Base-by-base conservation (phyloP, 1,140 invertebrate species). In the Macrosteles quadrilineatus region DNA sequence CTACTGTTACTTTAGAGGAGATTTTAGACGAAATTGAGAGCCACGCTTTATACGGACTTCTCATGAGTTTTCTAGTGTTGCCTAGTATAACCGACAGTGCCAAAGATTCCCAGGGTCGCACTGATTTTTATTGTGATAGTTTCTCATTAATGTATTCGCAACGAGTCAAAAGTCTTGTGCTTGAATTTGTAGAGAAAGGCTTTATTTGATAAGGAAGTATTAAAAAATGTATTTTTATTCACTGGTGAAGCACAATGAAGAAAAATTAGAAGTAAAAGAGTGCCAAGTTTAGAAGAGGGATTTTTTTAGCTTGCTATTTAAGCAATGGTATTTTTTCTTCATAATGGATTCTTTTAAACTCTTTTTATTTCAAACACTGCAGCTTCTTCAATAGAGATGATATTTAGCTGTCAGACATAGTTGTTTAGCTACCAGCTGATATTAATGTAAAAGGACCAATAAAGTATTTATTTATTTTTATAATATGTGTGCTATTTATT, bases 21-120 rank as follows among this genome's bases (percentile, higher is more conserved):
- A 65, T 72, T 6, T 23, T 57, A 31, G 64, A 72, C n/a, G 64
- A 73, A 25, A 70, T 75, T 2, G 72, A 72, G 40, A 55, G 31
- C 0, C 53, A 67, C 21, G 73, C 73, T 2, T 67, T 75, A 3
- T 75, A 70, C 47, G 72, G 72, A 0, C 66, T 75, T 0, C 47
- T 72, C 4, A 71, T 75, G 68, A 55, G 59, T 12, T 71, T 75
- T n/a, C 72, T 75, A 2, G 47, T 75, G 0, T 55, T 73, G 12
- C 73, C 73, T 14, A 71, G 66, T 4, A 65, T 74, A 21, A 69
- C 73, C 14, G 67, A 36, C 17, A 36, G 65, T 23, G 30, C 40
- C 17, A 47, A 70, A 17, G 31, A 31, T 43, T 27, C 19, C 11
- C 25, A 53, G 19, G 29, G 53, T 47, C 31, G 19, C 17, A 45